Evolutionary conservation across 2,888 invertebrate genomes (phyloP), one percentile per base, ranked within the genome.

Genomic region (Alloplasta piceator): DNA sequence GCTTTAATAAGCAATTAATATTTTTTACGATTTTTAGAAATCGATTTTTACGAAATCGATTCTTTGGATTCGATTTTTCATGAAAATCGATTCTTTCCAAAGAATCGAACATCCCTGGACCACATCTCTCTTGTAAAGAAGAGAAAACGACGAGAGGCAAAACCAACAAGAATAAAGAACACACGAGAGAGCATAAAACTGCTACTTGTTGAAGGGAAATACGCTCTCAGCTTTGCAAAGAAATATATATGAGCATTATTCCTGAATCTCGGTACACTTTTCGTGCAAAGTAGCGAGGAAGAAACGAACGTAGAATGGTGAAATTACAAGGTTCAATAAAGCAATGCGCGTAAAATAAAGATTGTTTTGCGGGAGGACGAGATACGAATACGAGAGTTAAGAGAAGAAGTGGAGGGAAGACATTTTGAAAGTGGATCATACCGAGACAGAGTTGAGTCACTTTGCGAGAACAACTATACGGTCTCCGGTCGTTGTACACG

Each of bases 391-490:
- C 50, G 46, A 52, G 39, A 74, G 26, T 26, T 26, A n/a, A 12
- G 36, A 55, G 63, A n/a, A 14, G 36, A 36, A 41, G 63, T 41
- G 43, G 50, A 56, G 41, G 58, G 26, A 41, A 39, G 66, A 4
- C 1, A 75, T 80, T 71, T 75, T 66, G 66, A 67, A 78, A 78
- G 72, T 78, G 55, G 78, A 78, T 72, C 78, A 78, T 41, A 64
- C 74, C 43, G 74, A 74, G 48, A n/a, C n/a, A n/a, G n/a, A 56
- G 74, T 74, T 70, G 43, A 66, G 70, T 64, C 60, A 60, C 52
- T 60, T 52, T 39, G 74, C 60, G 64, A 64, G 26, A 26, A 50
- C 64, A 60, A 36, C 64, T 60, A 16, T 14, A 48, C 64, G n/a
- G n/a, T n/a, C n/a, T 78, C 26, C 7, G 55, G 48, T 67, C 43